Evolutionary conservation across 2,797 vertebrate genomes (phyloP).

Genomic region (Rhinogobio ventralis): DNA sequence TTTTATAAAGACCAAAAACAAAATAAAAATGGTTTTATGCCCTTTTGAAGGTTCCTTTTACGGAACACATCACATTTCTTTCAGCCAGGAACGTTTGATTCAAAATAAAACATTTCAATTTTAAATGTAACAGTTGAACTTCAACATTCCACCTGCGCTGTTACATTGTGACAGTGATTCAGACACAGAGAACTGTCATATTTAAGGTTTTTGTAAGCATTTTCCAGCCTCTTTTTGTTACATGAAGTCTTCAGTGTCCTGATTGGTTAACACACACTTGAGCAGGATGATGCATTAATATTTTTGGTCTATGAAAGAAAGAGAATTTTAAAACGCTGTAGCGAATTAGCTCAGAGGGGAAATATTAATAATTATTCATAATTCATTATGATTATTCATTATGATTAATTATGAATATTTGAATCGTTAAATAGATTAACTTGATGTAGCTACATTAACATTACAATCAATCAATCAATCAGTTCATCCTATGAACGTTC

Average conservation of each 20-base stretch:
- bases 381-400: too few species aligned
- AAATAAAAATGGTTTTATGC: too few species aligned
- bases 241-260: background rate
- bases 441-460: too few species aligned
- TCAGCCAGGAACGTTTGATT: background rate
- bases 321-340: slow-evolving; percentile 5
- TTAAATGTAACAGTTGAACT: background rate
- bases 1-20: background rate
- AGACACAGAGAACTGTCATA: background rate
- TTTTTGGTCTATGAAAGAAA: background rate
- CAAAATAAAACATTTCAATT: background rate
- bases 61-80: background rate
- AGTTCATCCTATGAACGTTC: too few species aligned
- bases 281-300: background rate
- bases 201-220: background rate
- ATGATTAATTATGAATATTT: too few species aligned
- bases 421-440: too few species aligned
- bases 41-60: background rate
- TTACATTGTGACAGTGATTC: background rate
- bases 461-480: too few species aligned
- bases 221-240: background rate
- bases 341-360: too few species aligned
- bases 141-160: background rate
- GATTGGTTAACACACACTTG: background rate
- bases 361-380: too few species aligned